These are phyloP conservation scores for Trichopria drosophilae DNA, from an alignment of 2,888 invertebrate species.

Conservation along the genomic window DNA sequence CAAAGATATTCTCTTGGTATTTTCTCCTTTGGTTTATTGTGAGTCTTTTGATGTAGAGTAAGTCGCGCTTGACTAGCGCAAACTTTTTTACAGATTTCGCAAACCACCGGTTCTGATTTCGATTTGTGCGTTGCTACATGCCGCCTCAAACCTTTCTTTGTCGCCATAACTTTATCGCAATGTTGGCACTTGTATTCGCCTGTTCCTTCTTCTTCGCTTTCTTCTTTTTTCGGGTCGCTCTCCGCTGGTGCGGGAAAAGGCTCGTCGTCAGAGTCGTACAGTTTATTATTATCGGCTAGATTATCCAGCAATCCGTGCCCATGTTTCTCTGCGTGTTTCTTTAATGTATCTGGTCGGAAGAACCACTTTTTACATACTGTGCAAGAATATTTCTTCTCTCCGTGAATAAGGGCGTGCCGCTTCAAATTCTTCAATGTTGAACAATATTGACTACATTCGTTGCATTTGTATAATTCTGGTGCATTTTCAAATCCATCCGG, in stretches of 20 bases:
- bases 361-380: constrained; percentile 57
- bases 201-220: constrained; percentile 44
- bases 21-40: constrained; percentile 55
- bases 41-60: constrained; percentile 53
- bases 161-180: constrained; percentile 55
- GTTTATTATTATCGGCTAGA: constrained; percentile 51
- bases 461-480: constrained; percentile 53
- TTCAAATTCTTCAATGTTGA: constrained; percentile 54
- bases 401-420: constrained; percentile 52
- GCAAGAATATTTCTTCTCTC: constrained; percentile 56
- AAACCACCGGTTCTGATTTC: constrained; percentile 54
- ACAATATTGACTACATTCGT: constrained; percentile 52
- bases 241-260: constrained; percentile 37
- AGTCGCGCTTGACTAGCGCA: constrained; percentile 55
- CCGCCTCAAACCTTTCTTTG: constrained; percentile 54
- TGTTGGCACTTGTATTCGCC: constrained; percentile 56
- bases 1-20: constrained; percentile 55
- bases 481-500: constrained; percentile 28
- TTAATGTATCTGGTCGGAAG: constrained; percentile 54
- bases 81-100: constrained; percentile 55
- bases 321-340: constrained; percentile 56
- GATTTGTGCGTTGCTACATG: constrained; percentile 57
- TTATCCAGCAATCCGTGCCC: constrained; percentile 55
- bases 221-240: constrained; percentile 41
- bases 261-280: constrained; percentile 55